Base-by-base conservation (phyloP, 1,140 invertebrate genomes). In the Cephus cinctus region DNA sequence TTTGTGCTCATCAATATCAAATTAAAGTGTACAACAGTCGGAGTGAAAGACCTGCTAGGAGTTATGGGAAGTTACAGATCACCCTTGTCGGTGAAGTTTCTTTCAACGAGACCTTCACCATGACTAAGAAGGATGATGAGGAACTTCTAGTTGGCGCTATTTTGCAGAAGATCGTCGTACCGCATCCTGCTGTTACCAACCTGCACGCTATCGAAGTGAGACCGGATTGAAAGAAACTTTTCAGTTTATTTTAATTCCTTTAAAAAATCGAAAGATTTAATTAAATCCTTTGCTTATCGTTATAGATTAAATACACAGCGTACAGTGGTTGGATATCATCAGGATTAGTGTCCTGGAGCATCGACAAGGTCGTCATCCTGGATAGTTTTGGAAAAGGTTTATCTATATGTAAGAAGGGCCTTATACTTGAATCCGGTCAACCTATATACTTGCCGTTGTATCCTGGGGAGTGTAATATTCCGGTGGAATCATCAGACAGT, bases 291-390 rank as follows among this genome's bases (percentile, higher is more conserved):
- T 27, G 25, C 84, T 88, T 15, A 78, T 80, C 9, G 81, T 82
- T 30, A 80, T 88, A 89, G 64, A 75, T 96, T 4, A 84, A 88
- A 39, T 96, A 96, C 75, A 89, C 86, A 2, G 90, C 90, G 0
- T 96, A 95, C 74, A 88, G 86, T 47, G 93, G 93, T 2, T 96
- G 93, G 93, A 82, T 95, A 36, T 91, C 87, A n/a, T 90, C 87
- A 11, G 92, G 91, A 0, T 74, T 91, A 25, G 81, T 84, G 35
- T 78, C 83, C 20, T 88, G 91, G 83, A 84, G 81, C 53, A 83
- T 96, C 36, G 87, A 94, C 65, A 92, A 92, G 68, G 78, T 96
- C 8, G 81, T 86, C 16, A 78, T 96, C 11, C 84, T 84, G n/a
- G 89, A 94, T 65, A 92, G 89, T 67, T 92, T 88, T 61, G 90